Conservation (phyloP, 2,797 vertebrate genomes). For the Garrulus glandarius region DNA sequence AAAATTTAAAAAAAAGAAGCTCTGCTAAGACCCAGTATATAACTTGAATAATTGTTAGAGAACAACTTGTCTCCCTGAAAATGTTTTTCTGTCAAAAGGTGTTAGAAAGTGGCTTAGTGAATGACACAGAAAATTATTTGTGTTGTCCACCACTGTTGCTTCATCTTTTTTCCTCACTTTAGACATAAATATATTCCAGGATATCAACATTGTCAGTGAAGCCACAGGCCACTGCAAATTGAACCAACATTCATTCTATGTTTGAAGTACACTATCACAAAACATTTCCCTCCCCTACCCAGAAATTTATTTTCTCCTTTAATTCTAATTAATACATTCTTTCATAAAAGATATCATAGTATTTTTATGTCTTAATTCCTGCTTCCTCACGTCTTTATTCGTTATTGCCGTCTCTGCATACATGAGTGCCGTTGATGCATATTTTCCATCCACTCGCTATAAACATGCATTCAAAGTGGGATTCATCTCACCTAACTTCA, state of each 20-base stretch:
- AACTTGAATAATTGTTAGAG: background rate
- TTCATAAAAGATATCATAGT: background rate
- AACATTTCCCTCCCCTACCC: background rate
- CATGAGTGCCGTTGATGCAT: background rate
- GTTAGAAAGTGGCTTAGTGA: background rate
- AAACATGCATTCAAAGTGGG: background rate
- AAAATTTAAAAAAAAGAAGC: background rate
- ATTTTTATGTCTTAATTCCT: background rate
- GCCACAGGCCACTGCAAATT: background rate
- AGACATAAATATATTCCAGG: background rate
- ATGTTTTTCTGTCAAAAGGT: background rate
- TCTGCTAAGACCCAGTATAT: background rate
- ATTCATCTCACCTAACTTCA: background rate
- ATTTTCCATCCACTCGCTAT: background rate
- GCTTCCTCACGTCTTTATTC: background rate
- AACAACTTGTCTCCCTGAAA: background rate
- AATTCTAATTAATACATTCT: background rate
- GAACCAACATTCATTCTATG: background rate
- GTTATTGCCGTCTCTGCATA: background rate
- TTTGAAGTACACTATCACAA: background rate
- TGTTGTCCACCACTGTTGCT: background rate
- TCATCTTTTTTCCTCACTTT: background rate
- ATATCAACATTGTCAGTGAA: accelerated
- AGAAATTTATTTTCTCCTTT: background rate
- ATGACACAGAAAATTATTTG: background rate